These are phyloP conservation scores for Sarcophaga rosellei DNA, from an alignment of 2,888 invertebrate genomes.

Conservation along the genomic window DNA sequence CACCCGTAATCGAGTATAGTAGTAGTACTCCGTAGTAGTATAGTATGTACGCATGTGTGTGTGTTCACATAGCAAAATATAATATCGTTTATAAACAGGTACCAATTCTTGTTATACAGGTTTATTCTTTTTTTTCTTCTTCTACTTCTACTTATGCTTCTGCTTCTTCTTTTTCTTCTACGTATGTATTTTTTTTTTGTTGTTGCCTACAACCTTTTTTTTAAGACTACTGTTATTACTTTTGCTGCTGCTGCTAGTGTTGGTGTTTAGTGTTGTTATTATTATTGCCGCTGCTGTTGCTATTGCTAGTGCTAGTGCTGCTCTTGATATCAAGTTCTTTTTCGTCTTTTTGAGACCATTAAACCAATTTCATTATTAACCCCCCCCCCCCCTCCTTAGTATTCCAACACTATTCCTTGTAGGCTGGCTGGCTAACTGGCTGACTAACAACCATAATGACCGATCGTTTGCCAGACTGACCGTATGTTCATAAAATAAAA, in stretches of 20 bases:
- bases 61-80: constrained; percentile 12
- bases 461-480: not conserved
- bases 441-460: not conserved
- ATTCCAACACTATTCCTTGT: constrained; percentile 42
- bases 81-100: constrained; percentile 57
- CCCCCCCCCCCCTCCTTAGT: not conserved
- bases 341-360: constrained; percentile 46
- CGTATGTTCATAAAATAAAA: constrained; percentile 54
- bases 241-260: constrained; percentile 3
- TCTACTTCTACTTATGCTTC: constrained; percentile 33
- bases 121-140: constrained; percentile 53
- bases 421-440: not conserved
- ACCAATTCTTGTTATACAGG: constrained; percentile 69
- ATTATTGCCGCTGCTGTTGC: constrained; percentile 11
- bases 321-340: constrained; percentile 48
- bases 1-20: not conserved
- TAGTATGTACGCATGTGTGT: not conserved
- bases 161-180: constrained; percentile 23
- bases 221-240: constrained; percentile 43
- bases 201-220: no score
- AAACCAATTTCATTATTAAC: constrained; percentile 37
- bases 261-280: not conserved
- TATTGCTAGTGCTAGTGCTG: constrained; percentile 37
- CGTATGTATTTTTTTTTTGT: not conserved
- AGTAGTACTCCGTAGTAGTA: not conserved